A percentile compares a stretch with the other conserved stretches of the same genome.
phyloP scores from a whole-genome alignment of 2,797 vertebrate species.

The Smutsia temminckii region DNA sequence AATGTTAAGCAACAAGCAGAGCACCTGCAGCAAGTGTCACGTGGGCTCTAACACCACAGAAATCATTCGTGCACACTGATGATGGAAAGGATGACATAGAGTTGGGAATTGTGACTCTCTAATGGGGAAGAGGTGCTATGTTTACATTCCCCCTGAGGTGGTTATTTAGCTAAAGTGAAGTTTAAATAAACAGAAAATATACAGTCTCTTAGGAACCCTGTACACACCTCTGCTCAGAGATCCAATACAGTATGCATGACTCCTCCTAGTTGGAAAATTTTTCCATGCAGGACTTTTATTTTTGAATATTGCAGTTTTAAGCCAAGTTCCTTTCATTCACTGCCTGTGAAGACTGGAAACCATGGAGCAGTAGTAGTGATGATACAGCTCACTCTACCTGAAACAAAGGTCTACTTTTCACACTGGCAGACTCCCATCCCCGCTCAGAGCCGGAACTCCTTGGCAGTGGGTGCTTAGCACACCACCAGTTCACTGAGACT shows the following conservation, averaged over 20 bases:
- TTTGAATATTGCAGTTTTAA: background rate
- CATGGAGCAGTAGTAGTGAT: background rate
- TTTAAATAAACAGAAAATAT: conserved; percentile 43
- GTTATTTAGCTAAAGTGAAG: conserved; percentile 40
- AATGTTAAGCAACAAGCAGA: conserved; percentile 25
- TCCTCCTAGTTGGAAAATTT: conserved; percentile 3
- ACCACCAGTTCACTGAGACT: background rate
- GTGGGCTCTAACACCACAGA: conserved; percentile 26
- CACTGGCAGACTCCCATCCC: background rate
- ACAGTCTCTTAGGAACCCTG: background rate
- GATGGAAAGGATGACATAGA: background rate
- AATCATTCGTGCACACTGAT: background rate
- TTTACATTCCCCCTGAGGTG: conserved; percentile 22
- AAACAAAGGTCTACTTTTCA: background rate
- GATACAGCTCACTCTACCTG: background rate
- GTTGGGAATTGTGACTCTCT: conserved; percentile 11
- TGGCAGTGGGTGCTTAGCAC: background rate
- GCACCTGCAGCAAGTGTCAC: background rate
- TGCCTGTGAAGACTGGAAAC: conserved; percentile 37
- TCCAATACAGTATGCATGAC: background rate
- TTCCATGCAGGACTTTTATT: background rate
- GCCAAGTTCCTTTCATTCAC: background rate
- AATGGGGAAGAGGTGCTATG: background rate
- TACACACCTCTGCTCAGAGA: conserved; percentile 22
- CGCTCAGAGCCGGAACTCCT: background rate